Percentiles rank a stretch among this genome's conserved stretches.
Conservation (phyloP, 2,797 vertebrate species). For the Siniperca scherzeri region DNA sequence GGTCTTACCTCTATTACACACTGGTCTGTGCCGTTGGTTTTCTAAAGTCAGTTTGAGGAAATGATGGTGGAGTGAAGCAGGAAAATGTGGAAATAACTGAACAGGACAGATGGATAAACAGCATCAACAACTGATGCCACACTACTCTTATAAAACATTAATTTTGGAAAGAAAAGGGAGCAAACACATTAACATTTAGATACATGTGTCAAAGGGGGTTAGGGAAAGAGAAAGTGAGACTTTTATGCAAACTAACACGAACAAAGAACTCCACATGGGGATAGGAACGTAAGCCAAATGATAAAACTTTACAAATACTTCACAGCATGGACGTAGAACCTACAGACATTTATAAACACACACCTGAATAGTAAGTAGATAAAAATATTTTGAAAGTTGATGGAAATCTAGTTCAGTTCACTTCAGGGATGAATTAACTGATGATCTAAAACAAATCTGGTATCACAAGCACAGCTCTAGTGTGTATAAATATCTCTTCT, state of each 20-base stretch:
- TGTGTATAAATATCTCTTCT: slow-evolving; percentile 60
- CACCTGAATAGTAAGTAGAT: slow-evolving; percentile 50
- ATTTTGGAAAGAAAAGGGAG: slow-evolving; percentile 17
- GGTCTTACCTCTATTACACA: slow-evolving; percentile 47
- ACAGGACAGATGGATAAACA: slow-evolving; percentile 37
- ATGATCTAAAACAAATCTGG: slow-evolving; percentile 42
- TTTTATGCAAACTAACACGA: slow-evolving; percentile 30
- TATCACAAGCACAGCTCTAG: slow-evolving; percentile 60
- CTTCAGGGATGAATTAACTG: slow-evolving; percentile 35
- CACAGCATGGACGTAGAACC: slow-evolving; percentile 54
- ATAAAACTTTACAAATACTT: slow-evolving; percentile 48
- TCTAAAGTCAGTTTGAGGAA: slow-evolving; percentile 28
- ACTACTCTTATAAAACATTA: slow-evolving; percentile 25
- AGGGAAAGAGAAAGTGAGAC: slow-evolving; percentile 1
- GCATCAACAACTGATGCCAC: slow-evolving; percentile 21
- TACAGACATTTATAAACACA: slow-evolving; percentile 59
- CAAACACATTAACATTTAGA: slow-evolving; percentile 23
- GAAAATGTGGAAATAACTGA: slow-evolving; percentile 10
- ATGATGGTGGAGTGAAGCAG: background rate
- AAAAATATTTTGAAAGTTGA: slow-evolving; percentile 37
- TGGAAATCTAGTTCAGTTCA: slow-evolving; percentile 46
- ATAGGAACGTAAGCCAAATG: slow-evolving; percentile 28
- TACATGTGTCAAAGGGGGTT: background rate
- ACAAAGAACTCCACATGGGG: slow-evolving; percentile 24
- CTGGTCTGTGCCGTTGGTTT: slow-evolving; percentile 49